A percentile compares a stretch with the other conserved stretches of the same genome.
Conservation (phyloP, 2,113 vertebrate species). For the Empidonax traillii region DNA sequence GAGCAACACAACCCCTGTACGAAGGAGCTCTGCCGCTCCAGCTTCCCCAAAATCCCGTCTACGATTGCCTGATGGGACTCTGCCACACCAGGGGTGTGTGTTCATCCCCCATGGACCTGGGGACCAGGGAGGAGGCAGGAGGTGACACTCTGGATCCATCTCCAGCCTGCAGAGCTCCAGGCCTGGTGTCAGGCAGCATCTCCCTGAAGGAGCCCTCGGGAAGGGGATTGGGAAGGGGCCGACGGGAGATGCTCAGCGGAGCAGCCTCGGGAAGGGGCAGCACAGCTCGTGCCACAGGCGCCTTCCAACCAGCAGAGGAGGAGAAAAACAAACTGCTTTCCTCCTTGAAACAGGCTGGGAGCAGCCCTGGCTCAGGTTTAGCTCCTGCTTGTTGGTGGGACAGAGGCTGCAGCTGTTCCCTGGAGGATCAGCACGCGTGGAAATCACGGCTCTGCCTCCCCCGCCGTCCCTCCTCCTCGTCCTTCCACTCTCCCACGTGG, state of each 20-base stretch:
- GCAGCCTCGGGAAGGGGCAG: background rate
- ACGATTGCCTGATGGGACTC: background rate
- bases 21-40: background rate
- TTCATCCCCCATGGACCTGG: background rate
- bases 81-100: background rate
- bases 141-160: background rate
- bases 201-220: background rate
- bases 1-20: fast-evolving
- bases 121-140: background rate
- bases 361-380: background rate
- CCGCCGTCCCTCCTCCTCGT: background rate
- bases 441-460: background rate
- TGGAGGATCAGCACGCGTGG: background rate
- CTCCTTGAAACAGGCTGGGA: background rate
- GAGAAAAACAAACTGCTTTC: background rate
- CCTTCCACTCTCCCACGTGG: fast-evolving
- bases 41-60: fast-evolving
- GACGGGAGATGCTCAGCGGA: background rate
- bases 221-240: background rate
- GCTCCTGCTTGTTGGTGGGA: background rate
- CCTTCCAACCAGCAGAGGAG: background rate
- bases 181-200: background rate
- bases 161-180: background rate
- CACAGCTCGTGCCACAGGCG: fast-evolving
- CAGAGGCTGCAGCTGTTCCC: background rate